These are phyloP conservation scores for Cheirogaleus medius DNA, from an alignment of 2,113 vertebrate species.

Conservation along the genomic window DNA sequence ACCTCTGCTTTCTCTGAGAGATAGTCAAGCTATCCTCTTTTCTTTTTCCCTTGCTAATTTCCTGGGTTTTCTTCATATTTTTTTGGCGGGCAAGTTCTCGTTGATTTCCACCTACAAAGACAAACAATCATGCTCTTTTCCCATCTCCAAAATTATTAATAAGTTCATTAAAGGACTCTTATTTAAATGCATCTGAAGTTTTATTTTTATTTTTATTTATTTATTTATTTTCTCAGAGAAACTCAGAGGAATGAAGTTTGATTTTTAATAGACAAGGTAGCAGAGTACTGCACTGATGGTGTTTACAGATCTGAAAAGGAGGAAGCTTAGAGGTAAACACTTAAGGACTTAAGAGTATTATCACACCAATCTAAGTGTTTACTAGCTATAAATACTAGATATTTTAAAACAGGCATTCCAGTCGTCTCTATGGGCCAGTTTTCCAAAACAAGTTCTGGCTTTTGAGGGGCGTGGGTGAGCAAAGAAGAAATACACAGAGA, in stretches of 20 bases:
- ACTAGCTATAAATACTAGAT: not conserved
- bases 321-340: conserved; percentile 12
- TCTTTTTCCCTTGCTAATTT: conserved; percentile 87
- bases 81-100: conserved; percentile 88
- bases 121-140: conserved; percentile 32
- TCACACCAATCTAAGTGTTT: not conserved
- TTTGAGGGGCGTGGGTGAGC: not conserved
- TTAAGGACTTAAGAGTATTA: conserved; percentile 6
- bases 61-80: conserved; percentile 88
- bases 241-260: not conserved
- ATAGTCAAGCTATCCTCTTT: conserved; percentile 86
- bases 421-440: not conserved
- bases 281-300: not conserved
- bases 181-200: not conserved
- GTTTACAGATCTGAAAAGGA: not conserved
- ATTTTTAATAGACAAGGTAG: not conserved
- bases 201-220: no score
- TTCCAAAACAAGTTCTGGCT: conserved; percentile 22
- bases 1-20: conserved; percentile 88
- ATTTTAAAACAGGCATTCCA: not conserved
- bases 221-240: no score
- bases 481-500: not conserved
- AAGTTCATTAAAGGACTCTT: not conserved
- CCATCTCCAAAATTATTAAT: not conserved
- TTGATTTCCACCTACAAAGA: conserved; percentile 86